Conservation (phyloP, 2,888 invertebrate species). For the Thumatha senex region DNA sequence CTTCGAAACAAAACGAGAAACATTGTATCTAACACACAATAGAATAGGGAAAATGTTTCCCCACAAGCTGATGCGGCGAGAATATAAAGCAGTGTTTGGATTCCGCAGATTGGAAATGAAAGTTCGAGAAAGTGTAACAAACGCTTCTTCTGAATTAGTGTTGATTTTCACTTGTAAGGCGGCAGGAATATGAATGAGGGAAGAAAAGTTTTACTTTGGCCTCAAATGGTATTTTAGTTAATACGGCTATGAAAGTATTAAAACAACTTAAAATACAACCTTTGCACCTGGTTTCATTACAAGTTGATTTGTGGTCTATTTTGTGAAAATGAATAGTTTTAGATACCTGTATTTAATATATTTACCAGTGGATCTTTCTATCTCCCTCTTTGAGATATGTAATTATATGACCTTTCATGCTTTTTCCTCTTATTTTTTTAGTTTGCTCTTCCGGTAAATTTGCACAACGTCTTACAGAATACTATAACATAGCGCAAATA, state of each 20-base stretch:
- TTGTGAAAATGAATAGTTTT: too few species aligned
- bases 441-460: too few species aligned
- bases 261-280: not conserved
- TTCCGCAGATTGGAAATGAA: conserved; percentile 11
- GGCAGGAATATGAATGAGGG: conserved; percentile 5
- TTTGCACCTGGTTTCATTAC: not conserved
- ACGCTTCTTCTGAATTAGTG: conserved; percentile 11
- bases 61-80: conserved; percentile 6
- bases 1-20: not conserved
- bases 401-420: too few species aligned
- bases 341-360: too few species aligned
- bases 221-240: not conserved
- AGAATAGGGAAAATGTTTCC: conserved; percentile 20
- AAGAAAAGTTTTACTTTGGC: not conserved
- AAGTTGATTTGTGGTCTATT: too few species aligned
- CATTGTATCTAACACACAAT: conserved; percentile 18
- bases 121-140: conserved; percentile 12
- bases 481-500: too few species aligned
- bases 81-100: conserved; percentile 21
- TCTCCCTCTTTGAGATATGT: too few species aligned
- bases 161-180: conserved; percentile 14
- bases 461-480: too few species aligned
- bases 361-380: too few species aligned
- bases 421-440: too few species aligned
- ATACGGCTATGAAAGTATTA: too few species aligned